Base-by-base conservation (phyloP, 2,888 invertebrate species). In the Cephus sareptanus region DNA sequence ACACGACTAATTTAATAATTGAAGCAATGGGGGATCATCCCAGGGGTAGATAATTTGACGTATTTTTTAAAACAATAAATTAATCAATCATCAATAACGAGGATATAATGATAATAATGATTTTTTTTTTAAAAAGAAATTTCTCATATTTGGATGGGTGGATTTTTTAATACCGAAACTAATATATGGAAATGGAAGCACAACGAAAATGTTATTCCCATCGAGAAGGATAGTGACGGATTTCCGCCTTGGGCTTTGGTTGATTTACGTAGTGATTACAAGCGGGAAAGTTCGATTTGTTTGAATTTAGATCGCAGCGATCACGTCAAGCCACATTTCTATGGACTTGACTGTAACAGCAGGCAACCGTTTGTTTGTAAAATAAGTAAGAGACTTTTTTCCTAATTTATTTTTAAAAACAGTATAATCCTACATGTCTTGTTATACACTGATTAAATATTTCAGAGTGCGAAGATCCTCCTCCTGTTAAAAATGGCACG, bases 241-340 rank as follows among this genome's bases (percentile, higher is more conserved):
- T 91, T 92, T 86, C 92, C 93, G 73, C 93, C 93, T 0, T 93
- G 93, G 93, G 85, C 83, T 1, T 77, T 79, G 9, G 79, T 81
- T 56, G 81, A 83, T 73, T 76, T 75, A 12, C 81, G 92, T 0
- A 92, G 92, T 33, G 93, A 93, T 73, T 92, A 92, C 4, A 92
- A 90, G 82, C 88, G 89, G 0, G 89, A 91, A 85, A 92, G 92
- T 81, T 92, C 90, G 75, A 89, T 92, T 0, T 93, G 93, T 77
- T 84, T 93, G 6, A 93, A 93, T 82, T 85, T 93, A 79, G 93
- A 93, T 79, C 86, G 93, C 1, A 92, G 92, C 75, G 93, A 93
- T 77, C 93, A 93, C 77, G 86, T 93, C 9, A 91, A 90, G 9
- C 92, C 93, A 0, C 85, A 93, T 15, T 89, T 93, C 1, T 93